These are phyloP conservation scores for Xyrauchen texanus DNA, from an alignment of 2,113 vertebrate species.

Conservation along the genomic window DNA sequence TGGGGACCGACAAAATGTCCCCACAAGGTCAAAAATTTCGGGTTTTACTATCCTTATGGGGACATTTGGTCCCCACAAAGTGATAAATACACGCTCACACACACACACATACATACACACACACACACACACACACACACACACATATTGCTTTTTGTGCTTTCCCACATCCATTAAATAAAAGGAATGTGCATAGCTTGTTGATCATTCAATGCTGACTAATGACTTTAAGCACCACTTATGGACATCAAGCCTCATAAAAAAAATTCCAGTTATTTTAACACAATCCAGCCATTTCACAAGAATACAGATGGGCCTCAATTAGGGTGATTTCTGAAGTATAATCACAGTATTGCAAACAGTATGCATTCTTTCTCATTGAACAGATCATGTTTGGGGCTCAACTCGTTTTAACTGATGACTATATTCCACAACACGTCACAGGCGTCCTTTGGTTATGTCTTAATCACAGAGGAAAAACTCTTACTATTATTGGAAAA, in stretches of 20 bases:
- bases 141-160: too few relatives aligned
- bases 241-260: background rate
- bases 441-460: conserved; percentile 31
- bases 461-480: conserved; percentile 63
- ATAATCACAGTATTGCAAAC: too few relatives aligned
- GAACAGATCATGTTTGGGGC: background rate
- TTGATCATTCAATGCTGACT: background rate
- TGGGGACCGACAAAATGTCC: too few relatives aligned
- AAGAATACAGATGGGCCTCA: background rate
- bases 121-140: too few relatives aligned
- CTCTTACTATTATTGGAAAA: conserved; percentile 63
- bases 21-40: too few relatives aligned
- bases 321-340: background rate
- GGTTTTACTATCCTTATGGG: too few relatives aligned
- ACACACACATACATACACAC: too few relatives aligned
- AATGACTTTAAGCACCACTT: background rate
- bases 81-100: too few relatives aligned
- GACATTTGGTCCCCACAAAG: too few relatives aligned
- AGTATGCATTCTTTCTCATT: background rate
- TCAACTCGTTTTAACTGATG: background rate
- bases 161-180: background rate
- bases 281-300: background rate
- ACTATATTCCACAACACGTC: conserved; percentile 8
- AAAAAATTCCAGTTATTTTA: background rate
- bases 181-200: background rate